A percentile compares a stretch with the other conserved stretches of the same genome.
Conservation (phyloP, 2,888 invertebrate species). For the Drosophila paramelanica region DNA sequence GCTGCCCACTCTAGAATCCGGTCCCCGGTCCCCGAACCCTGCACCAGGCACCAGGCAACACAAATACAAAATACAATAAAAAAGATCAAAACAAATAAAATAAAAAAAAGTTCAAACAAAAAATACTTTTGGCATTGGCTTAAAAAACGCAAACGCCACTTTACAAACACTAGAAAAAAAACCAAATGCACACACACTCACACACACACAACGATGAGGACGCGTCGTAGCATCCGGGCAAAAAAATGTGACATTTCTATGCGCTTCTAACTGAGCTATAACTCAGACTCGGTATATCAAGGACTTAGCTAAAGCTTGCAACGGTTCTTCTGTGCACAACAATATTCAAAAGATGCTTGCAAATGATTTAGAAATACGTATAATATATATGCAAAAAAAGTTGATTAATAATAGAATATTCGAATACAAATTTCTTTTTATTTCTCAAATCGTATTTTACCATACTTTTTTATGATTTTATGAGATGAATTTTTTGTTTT, state of each 20-base stretch:
- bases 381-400: no score
- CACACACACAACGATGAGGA: no score
- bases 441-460: no score
- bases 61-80: conserved; percentile 14
- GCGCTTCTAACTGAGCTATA: conserved; percentile 25
- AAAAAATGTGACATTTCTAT: conserved; percentile 61
- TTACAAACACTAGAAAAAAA: conserved; percentile 15
- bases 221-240: conserved; percentile 28
- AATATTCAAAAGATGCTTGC: not conserved
- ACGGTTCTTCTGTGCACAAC: not conserved
- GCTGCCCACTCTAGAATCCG: conserved; percentile 57
- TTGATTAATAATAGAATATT: no score
- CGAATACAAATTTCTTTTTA: no score
- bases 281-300: conserved; percentile 21
- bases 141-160: conserved; percentile 43
- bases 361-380: not conserved
- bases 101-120: not conserved
- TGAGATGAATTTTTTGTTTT: no score
- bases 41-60: conserved; percentile 5
- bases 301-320: conserved; percentile 7
- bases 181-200: no score
- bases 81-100: not conserved
- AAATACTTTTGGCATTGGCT: conserved; percentile 21
- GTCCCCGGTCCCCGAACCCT: conserved; percentile 47
- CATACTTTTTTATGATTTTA: no score